A percentile compares a stretch with the other conserved stretches of the same genome.
Conservation (phyloP, 2,888 invertebrate genomes). For the Oasisia sp. region DNA sequence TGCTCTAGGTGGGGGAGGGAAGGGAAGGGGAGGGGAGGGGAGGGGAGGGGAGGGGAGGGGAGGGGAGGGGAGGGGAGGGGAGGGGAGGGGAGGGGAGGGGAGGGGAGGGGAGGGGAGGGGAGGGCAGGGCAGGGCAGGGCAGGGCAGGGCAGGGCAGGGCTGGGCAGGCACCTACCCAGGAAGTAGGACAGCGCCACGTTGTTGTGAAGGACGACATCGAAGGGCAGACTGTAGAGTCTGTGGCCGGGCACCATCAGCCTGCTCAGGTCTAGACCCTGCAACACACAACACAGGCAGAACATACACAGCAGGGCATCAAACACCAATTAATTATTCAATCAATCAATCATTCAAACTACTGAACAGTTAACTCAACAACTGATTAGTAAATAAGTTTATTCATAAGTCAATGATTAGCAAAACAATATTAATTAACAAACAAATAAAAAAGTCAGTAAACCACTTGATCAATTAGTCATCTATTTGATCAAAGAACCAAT, state of each 20-base stretch:
- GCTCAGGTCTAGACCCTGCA: conserved; percentile 44
- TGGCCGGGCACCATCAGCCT: conserved; percentile 40
- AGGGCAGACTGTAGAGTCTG: conserved; percentile 71
- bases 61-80: not conserved
- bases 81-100: not conserved
- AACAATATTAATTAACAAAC: too few relatives aligned
- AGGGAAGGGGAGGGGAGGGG: not conserved
- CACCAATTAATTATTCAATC: not conserved
- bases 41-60: not conserved
- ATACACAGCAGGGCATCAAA: not conserved
- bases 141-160: not conserved
- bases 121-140: conserved; percentile 7
- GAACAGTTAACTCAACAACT: too few relatives aligned
- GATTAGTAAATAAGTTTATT: too few relatives aligned
- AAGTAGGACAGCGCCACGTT: conserved; percentile 81
- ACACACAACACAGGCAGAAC: not conserved
- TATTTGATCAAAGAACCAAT: too few relatives aligned
- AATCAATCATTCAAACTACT: not conserved
- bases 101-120: not conserved
- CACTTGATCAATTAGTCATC: too few relatives aligned
- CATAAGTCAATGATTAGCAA: too few relatives aligned
- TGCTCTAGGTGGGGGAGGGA: not conserved
- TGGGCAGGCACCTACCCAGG: conserved; percentile 45
- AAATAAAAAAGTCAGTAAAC: too few relatives aligned
- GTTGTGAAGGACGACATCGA: conserved; percentile 81